phyloP scores from a whole-genome alignment of 1,140 invertebrate species.

The Drosophila suzukii region DNA sequence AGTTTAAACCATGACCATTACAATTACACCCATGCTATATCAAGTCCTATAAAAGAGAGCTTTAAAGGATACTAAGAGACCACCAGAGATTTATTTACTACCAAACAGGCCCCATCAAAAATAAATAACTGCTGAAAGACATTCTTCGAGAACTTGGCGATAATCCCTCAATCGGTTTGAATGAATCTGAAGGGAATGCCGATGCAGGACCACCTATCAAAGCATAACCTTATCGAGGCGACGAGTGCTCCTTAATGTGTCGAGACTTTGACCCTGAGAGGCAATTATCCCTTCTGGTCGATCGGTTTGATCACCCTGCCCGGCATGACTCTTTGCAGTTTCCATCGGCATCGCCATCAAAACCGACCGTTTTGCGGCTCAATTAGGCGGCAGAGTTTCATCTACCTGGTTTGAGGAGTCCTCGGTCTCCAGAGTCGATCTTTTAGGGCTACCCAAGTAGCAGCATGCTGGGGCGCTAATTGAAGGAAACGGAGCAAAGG shows the following conservation, averaged over 20 bases:
- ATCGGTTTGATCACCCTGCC: slow-evolving; percentile 20
- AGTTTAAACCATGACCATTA: too few relatives aligned
- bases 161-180: slow-evolving; percentile 5
- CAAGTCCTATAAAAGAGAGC: neutral
- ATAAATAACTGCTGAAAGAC: neutral
- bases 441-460: slow-evolving; percentile 45
- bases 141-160: neutral
- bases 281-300: slow-evolving; percentile 64
- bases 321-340: slow-evolving; percentile 13
- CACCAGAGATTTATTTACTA: slow-evolving; percentile 5
- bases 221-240: slow-evolving; percentile 51
- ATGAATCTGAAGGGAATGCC: slow-evolving; percentile 5
- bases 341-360: neutral
- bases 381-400: slow-evolving; percentile 52
- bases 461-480: slow-evolving; percentile 64
- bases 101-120: slow-evolving; percentile 11
- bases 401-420: slow-evolving; percentile 50
- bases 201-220: slow-evolving; percentile 43
- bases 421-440: neutral
- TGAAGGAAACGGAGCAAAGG: slow-evolving; percentile 22
- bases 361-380: slow-evolving; percentile 43
- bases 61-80: neutral
- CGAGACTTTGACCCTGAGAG: slow-evolving; percentile 58
- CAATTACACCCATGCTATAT: too few relatives aligned
- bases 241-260: slow-evolving; percentile 56